Evolutionary conservation across 2,888 invertebrate species (phyloP).

Genomic region (Syrphus vitripennis): DNA sequence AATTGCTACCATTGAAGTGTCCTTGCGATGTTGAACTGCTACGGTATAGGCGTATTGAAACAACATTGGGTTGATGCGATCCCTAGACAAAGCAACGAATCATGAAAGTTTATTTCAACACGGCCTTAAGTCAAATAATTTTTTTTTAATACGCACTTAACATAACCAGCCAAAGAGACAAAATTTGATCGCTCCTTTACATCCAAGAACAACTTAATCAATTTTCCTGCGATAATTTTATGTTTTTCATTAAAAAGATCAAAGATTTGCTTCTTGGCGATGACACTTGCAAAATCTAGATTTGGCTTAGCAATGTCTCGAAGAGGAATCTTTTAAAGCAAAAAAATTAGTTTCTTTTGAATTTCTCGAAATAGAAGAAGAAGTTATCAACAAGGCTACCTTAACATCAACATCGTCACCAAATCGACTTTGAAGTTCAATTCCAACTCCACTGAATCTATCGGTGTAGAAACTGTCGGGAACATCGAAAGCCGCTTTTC

Average conservation of each 20-base stretch:
- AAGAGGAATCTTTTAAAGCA: constrained; percentile 78
- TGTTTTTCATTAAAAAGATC: constrained; percentile 89
- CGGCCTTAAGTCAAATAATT: no score
- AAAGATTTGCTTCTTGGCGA: constrained; percentile 81
- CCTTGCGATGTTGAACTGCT: constrained; percentile 85
- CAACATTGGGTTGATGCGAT: constrained; percentile 89
- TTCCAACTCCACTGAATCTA: constrained; percentile 63
- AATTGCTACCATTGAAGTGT: constrained; percentile 83
- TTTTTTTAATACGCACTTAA: constrained; percentile 73
- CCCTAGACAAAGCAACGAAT: no score
- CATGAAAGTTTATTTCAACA: neutral
- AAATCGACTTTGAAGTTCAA: constrained; percentile 72
- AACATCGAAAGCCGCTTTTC: constrained; percentile 72
- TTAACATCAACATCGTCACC: constrained; percentile 71
- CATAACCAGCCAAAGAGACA: constrained; percentile 86
- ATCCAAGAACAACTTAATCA: constrained; percentile 88
- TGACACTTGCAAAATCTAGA: constrained; percentile 75
- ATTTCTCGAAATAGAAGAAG: no score
- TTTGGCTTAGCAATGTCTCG: constrained; percentile 77
- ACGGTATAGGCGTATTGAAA: constrained; percentile 91
- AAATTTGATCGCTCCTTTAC: constrained; percentile 84
- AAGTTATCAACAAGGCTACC: constrained; percentile 52
- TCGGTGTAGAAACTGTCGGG: constrained; percentile 72
- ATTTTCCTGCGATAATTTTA: constrained; percentile 86
- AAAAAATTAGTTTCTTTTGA: no score